Evolutionary conservation across 2,888 invertebrate species (phyloP).

Genomic region (Siphlonurus alternatus): DNA sequence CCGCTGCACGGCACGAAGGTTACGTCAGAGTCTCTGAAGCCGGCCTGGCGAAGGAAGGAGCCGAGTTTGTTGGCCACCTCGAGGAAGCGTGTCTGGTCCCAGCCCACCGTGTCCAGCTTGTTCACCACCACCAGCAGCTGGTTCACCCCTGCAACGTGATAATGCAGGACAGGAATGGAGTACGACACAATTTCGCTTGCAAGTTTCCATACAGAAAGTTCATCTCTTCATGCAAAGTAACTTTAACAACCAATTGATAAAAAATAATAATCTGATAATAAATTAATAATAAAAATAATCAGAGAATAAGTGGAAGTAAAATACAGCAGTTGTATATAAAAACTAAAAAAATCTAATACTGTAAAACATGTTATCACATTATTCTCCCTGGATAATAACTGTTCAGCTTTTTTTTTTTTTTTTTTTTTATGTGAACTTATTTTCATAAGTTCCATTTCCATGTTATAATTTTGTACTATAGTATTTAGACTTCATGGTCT

Average conservation of each 20-base stretch:
- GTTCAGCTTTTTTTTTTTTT: no score
- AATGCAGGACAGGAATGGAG: background rate
- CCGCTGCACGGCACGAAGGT: constrained; percentile 92
- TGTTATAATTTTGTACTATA: no score
- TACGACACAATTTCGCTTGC: background rate
- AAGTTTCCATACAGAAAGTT: background rate
- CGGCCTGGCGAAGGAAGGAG: constrained; percentile 73
- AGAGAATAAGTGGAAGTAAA: no score
- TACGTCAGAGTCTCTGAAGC: constrained; percentile 74
- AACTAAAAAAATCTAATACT: no score
- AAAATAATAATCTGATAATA: background rate
- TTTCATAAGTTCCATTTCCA: no score
- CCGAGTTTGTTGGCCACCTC: constrained; percentile 74
- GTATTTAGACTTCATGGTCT: no score
- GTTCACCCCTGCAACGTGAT: constrained; percentile 58
- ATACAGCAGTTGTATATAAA: no score
- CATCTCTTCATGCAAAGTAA: background rate
- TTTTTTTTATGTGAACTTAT: no score
- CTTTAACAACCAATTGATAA: background rate
- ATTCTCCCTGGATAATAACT: no score
- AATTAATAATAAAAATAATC: background rate
- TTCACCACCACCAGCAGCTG: constrained; percentile 93
- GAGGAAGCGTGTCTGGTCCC: constrained; percentile 80
- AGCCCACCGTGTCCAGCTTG: constrained; percentile 90
- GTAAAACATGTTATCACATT: no score